Base-by-base conservation (phyloP, 2,113 vertebrate genomes). In the Erythrocercus mccallii region DNA sequence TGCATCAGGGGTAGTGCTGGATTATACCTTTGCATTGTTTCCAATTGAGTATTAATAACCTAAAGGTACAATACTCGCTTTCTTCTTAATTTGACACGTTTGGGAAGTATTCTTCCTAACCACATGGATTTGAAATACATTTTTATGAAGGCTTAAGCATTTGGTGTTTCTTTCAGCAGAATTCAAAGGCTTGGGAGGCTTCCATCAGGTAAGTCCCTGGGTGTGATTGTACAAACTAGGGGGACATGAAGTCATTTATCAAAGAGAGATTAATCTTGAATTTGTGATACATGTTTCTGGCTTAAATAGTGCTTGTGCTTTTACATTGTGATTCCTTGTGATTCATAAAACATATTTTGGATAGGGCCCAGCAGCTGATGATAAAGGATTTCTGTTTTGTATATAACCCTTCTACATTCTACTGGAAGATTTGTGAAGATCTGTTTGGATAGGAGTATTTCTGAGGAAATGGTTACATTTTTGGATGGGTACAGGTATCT, bases 271-370 rank as follows among this genome's bases (percentile, higher is more conserved):
- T 66, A 56, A 8, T 73, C 24, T 73, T 96, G 85, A 95, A 87
- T 92, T 92, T 93, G 62, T 81, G 86, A 79, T 95, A 73, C 45
- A 44, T 86, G 73, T 91, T 92, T 74, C 70, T 97, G 82, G 91
- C 80, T 97, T 90, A 94, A 97, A 91, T 82, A 94, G 74, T 93
- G 87, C 56, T 77, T 57, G 23, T 87, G 83, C 80, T 81, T 89
- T 93, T 91, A 94, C 68, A 54, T 18, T 53, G 2, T 24, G 70
- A 54, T 92, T 69, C 61, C 66, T 88, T 74, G 68, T 50, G 47
- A 60, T 86, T 92, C 72, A 53, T 94, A 77, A 89, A 93, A 84
- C 66, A 37, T 94, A 13, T 72, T 64, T 50, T 82, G 64, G n/a
- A 28, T 58, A 87, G 76, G 33, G 44, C 51, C 92, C 58, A 90